These are phyloP conservation scores for Parazoanthus darwini DNA, from an alignment of 92 coral and sea anemone genomes.

Conservation along the genomic window DNA sequence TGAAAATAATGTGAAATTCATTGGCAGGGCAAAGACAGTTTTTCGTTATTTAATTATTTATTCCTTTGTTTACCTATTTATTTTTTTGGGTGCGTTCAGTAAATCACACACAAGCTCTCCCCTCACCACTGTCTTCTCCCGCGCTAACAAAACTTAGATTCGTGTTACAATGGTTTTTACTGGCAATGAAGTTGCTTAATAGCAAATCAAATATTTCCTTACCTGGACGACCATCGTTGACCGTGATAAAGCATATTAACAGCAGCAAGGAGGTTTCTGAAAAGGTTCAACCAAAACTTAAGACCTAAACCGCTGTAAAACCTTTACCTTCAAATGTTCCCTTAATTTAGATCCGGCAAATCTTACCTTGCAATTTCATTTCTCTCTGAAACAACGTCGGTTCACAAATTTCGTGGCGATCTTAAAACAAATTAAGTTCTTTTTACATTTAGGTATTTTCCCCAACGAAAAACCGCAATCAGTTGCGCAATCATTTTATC, in stretches of 20 bases:
- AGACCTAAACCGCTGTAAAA: not conserved
- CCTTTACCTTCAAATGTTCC: not conserved
- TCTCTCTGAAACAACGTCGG: not conserved
- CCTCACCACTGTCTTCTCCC: too few species aligned
- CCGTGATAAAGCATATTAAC: not conserved
- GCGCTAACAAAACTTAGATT: too few species aligned
- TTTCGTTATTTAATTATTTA: too few species aligned
- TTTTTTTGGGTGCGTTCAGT: too few species aligned
- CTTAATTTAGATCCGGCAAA: not conserved
- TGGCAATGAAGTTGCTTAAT: not conserved
- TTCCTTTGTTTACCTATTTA: too few species aligned
- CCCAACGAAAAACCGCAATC: not conserved
- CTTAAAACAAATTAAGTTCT: too few species aligned
- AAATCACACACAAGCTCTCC: too few species aligned
- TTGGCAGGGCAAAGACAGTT: too few species aligned
- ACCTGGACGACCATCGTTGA: not conserved
- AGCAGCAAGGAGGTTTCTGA: not conserved
- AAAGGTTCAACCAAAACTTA: too few species aligned
- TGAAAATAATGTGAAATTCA: too few species aligned
- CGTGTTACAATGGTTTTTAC: too few species aligned
- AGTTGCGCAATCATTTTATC: not conserved
- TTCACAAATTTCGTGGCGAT: not conserved
- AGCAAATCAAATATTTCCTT: not conserved
- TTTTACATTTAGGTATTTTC: not conserved
- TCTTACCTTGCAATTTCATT: not conserved